These are phyloP conservation scores for Orientallactaga bullata DNA, from an alignment of 2,113 vertebrate species.

Conservation along the genomic window DNA sequence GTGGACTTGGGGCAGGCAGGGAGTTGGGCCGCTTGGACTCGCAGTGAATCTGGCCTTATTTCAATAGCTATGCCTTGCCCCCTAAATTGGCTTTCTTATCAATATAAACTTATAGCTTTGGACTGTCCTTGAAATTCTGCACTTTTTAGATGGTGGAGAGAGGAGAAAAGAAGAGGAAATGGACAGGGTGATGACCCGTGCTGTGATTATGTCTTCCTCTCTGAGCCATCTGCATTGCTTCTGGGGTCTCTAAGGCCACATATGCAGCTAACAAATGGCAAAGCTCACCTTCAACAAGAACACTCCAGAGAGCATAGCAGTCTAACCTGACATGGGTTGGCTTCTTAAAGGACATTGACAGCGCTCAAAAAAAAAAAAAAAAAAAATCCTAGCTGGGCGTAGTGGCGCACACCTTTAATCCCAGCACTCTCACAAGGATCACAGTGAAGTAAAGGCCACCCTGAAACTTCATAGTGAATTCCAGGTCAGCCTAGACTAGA, in stretches of 20 bases:
- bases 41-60: too few species aligned
- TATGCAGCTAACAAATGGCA: not conserved
- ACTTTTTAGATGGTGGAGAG: not conserved
- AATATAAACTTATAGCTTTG: not conserved
- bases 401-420: too few species aligned
- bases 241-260: not conserved
- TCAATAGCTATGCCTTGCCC: too few species aligned
- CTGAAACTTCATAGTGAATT: too few species aligned
- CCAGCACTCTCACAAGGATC: too few species aligned
- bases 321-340: not conserved
- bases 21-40: too few species aligned
- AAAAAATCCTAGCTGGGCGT: too few species aligned
- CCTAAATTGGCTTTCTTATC: not conserved
- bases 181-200: too few species aligned
- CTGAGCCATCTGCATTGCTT: accelerated
- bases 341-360: not conserved
- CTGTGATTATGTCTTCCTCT: not conserved
- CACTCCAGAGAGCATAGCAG: not conserved
- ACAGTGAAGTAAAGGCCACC: too few species aligned
- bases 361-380: too few species aligned
- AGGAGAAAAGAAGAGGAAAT: not conserved
- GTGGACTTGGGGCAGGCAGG: too few species aligned
- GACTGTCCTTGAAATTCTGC: not conserved
- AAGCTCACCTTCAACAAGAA: not conserved
- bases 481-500: too few species aligned